Evolutionary conservation across 2,113 vertebrate genomes (phyloP), one percentile per base, ranked within the genome.

Genomic region (Spheniscus mendiculus): DNA sequence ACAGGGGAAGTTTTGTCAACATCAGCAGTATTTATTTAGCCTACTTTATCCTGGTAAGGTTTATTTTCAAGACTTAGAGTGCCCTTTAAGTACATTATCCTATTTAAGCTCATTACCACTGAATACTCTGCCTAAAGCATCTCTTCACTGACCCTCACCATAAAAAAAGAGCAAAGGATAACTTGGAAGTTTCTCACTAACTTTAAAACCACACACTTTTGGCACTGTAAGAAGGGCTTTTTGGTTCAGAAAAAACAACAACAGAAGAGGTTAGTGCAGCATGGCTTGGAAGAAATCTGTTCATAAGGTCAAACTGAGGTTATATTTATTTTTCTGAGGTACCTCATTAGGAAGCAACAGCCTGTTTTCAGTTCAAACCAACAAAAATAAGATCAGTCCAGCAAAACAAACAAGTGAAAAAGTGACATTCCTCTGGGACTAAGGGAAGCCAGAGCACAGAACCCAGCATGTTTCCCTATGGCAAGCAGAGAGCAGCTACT

Each of bases 251-350:
- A 91, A 80, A 88, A 78, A 58, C 34, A 79, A 66, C 26, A 95
- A 36, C 66, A 73, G n/a, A 69, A 90, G 49, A 89, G n/a, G 45
- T 73, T 83, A 93, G 21, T 12, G 22, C 71, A 95, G 53, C 73
- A 63, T 22, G 11, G 47, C 25, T 29, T 55, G 30, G 55, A 74
- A 71, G 9, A 93, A 96, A 93, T 72, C 73, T 83, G 20, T 69
- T 91, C 42, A 59, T 45, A 25, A 79, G 95, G 91, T 95, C 86
- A 94, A 89, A 59, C 5, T 94, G 34, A 93, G 92, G 94, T 96
- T 79, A n/a, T 92, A 77, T 96, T 97, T 97, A 87, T 95, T 96
- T 96, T 91, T 80, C 87, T 56, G 74, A 94, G 65, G 59, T 77
- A 85, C 34, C 56, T 82, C 79, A 72, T 92, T 96, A 96, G 58